Evolutionary conservation across 2,113 vertebrate genomes (phyloP).

Genomic region (Puma concolor): DNA sequence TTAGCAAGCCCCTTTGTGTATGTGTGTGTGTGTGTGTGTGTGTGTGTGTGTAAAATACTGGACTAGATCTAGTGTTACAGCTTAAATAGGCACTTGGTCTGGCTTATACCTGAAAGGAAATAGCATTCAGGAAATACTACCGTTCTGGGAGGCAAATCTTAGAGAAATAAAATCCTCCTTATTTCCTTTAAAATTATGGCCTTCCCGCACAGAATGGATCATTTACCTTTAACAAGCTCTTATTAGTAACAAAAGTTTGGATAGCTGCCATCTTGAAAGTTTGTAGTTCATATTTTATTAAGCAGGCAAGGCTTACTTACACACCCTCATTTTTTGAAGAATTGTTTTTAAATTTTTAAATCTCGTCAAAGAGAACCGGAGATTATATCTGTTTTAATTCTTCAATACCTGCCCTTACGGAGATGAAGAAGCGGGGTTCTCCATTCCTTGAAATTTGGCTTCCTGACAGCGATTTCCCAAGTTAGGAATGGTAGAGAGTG

Average conservation of each 20-base stretch:
- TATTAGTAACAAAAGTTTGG: background rate
- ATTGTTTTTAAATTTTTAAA: background rate
- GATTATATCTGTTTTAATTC: background rate
- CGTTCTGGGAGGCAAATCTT: background rate
- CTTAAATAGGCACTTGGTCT: conserved; percentile 45
- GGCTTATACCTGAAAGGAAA: background rate
- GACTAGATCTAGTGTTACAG: background rate
- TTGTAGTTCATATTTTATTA: background rate
- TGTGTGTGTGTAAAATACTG: background rate
- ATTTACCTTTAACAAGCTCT: background rate
- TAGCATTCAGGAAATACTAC: conserved; percentile 35
- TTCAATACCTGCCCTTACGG: background rate
- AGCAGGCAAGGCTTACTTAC: background rate
- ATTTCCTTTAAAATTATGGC: background rate
- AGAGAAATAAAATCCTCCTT: background rate
- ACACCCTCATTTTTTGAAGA: background rate
- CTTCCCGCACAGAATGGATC: background rate
- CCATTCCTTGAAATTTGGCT: background rate
- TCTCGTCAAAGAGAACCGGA: background rate
- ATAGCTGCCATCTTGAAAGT: background rate
- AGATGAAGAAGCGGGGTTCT: background rate
- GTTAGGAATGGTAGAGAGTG: background rate
- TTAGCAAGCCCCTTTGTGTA: background rate
- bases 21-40: background rate
- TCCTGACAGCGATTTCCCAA: background rate